phyloP scores from a whole-genome alignment of 2,797 vertebrate genomes.

The Hippocampus kuda region DNA sequence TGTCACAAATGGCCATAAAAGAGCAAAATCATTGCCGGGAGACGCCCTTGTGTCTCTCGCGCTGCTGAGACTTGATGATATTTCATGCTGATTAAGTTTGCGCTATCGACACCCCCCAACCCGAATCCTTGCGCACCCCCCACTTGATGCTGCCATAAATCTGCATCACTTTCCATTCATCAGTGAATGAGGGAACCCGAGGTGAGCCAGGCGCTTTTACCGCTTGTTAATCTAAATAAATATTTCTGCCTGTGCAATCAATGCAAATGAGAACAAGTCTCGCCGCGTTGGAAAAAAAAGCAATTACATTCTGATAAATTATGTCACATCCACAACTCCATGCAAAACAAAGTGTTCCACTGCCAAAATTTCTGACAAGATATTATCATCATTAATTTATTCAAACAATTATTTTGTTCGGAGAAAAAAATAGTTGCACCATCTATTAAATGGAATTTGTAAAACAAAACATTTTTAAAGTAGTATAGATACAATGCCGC shows the following conservation, averaged over 20 bases:
- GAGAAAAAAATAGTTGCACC: not conserved
- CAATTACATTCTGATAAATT: not conserved
- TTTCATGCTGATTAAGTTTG: conserved; percentile 30
- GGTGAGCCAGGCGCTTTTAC: conserved; percentile 3
- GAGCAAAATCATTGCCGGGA: conserved; percentile 38
- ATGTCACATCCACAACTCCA: not conserved
- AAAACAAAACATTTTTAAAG: not conserved
- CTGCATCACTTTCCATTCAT: conserved; percentile 16
- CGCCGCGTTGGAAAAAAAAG: not conserved
- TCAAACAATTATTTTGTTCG: not conserved
- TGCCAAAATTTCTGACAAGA: not conserved
- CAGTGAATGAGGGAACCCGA: not conserved
- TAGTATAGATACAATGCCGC: too few species aligned
- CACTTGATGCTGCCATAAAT: conserved; percentile 17
- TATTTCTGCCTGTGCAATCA: conserved; percentile 12
- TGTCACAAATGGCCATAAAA: conserved; percentile 38
- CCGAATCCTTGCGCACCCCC: conserved; percentile 11
- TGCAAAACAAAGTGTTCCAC: not conserved
- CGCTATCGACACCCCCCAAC: not conserved
- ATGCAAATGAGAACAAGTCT: conserved; percentile 3
- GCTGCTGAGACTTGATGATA: conserved; percentile 30
- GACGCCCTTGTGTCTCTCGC: conserved; percentile 31
- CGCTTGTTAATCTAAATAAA: conserved; percentile 26
- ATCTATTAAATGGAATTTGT: not conserved
- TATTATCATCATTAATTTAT: not conserved